phyloP scores from a whole-genome alignment of 2,797 vertebrate genomes.

The Austrolebias charrua region DNA sequence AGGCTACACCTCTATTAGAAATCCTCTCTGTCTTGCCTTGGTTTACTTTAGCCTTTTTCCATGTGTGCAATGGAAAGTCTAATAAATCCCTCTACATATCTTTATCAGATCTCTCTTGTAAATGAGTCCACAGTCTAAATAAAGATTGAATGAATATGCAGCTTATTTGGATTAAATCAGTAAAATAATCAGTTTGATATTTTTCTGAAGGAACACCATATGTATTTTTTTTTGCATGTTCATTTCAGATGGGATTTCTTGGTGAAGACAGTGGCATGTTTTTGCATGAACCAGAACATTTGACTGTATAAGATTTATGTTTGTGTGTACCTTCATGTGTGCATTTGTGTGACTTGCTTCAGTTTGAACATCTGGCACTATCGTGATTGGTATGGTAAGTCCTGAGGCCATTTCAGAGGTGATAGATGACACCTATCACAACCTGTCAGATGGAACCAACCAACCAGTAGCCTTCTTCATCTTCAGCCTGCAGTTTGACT shows the following conservation, averaged over 20 bases:
- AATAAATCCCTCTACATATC: background rate
- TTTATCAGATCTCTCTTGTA: too few relatives aligned
- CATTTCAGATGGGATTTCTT: background rate
- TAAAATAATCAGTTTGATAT: too few relatives aligned
- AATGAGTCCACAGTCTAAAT: too few relatives aligned
- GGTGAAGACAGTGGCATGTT: constrained; percentile 44
- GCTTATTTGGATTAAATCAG: too few relatives aligned
- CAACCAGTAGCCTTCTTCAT: constrained; percentile 63
- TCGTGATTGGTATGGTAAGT: constrained; percentile 73
- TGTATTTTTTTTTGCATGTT: background rate
- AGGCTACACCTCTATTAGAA: too few relatives aligned
- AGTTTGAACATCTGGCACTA: constrained; percentile 73
- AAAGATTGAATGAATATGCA: too few relatives aligned
- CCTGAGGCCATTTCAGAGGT: constrained; percentile 70
- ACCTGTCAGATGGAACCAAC: constrained; percentile 70
- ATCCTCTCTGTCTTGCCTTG: too few relatives aligned
- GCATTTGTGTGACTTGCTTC: constrained; percentile 41
- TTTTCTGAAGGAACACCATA: constrained; percentile 13
- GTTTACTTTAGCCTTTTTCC: background rate
- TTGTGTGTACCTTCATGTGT: constrained; percentile 7
- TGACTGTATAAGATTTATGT: constrained; percentile 55
- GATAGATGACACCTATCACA: constrained; percentile 78
- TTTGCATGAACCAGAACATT: constrained; percentile 45
- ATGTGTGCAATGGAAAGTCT: background rate
- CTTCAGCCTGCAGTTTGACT: constrained; percentile 51